Percentiles rank a stretch among this genome's conserved stretches.
phyloP scores from a whole-genome alignment of 1,140 invertebrate genomes.

The Eupristina koningsbergeri region DNA sequence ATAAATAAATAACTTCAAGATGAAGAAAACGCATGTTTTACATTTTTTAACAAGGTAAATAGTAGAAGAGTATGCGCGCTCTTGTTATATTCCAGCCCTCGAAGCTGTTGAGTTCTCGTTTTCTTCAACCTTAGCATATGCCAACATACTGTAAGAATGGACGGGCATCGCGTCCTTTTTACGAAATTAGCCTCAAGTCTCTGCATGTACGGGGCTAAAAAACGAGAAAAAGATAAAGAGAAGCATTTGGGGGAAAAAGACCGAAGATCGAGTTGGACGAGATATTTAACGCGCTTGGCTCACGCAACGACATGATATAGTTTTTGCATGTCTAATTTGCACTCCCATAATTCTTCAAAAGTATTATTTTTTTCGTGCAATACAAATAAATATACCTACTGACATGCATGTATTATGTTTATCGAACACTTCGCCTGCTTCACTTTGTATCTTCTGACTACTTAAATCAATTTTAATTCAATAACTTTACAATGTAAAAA shows the following conservation, averaged over 20 bases:
- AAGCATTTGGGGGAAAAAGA: neutral
- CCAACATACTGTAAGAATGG: neutral
- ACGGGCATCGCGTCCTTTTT: conserved; percentile 54
- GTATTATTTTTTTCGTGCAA: neutral
- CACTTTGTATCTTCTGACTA: too few species aligned
- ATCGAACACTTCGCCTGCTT: too few species aligned
- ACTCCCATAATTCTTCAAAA: neutral
- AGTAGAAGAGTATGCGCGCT: conserved; percentile 55
- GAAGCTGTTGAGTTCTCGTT: conserved; percentile 18
- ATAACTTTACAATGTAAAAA: too few species aligned
- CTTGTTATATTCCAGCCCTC: conserved; percentile 50
- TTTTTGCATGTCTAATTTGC: neutral
- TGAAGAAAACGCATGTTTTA: conserved; percentile 53
- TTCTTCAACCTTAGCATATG: conserved; percentile 7
- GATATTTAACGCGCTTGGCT: conserved; percentile 59
- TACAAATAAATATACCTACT: too few species aligned
- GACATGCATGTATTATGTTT: too few species aligned
- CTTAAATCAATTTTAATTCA: too few species aligned
- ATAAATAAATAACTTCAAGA: conserved; percentile 4
- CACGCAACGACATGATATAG: conserved; percentile 55
- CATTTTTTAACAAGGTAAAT: conserved; percentile 65
- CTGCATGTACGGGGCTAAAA: neutral
- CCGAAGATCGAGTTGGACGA: conserved; percentile 41
- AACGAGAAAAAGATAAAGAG: conserved; percentile 5
- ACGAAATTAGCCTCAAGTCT: conserved; percentile 58